Evolutionary conservation across 2,113 vertebrate species (phyloP).

Genomic region (Corythornis vintsioides): DNA sequence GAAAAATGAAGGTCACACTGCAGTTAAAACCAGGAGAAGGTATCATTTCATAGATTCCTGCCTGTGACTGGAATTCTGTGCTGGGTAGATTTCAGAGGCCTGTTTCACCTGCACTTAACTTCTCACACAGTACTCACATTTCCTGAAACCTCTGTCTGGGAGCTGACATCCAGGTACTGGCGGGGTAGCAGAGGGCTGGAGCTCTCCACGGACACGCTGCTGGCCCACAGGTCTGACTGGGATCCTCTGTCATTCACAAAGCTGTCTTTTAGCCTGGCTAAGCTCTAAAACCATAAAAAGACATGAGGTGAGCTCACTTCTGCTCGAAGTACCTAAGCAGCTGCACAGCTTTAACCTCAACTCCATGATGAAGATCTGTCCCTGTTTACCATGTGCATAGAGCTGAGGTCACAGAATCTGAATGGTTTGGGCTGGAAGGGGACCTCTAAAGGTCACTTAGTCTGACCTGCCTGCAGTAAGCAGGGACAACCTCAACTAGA

Average conservation of each 20-base stretch:
- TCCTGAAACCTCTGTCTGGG: slow-evolving; percentile 92
- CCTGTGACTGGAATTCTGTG: background rate
- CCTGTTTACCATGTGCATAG: background rate
- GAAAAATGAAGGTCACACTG: background rate
- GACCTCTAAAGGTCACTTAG: too few species aligned
- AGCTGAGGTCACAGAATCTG: background rate
- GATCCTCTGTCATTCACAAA: slow-evolving; percentile 87
- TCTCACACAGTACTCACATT: slow-evolving; percentile 79
- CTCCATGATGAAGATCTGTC: background rate
- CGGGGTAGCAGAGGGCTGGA: slow-evolving; percentile 80
- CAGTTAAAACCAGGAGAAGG: background rate
- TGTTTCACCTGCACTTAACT: background rate
- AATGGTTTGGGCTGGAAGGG: too few species aligned
- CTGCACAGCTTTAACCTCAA: background rate
- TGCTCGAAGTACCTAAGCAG: background rate
- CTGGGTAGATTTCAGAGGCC: background rate
- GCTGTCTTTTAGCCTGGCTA: slow-evolving; percentile 90
- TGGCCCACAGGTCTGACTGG: slow-evolving; percentile 90
- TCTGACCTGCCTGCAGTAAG: too few species aligned
- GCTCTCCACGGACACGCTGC: slow-evolving; percentile 82
- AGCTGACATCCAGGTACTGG: slow-evolving; percentile 90
- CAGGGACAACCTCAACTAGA: too few species aligned
- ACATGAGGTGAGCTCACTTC: background rate
- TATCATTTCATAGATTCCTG: background rate
- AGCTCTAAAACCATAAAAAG: slow-evolving; percentile 80